Evolutionary conservation across 92 coral and sea anemone species (phyloP), one percentile per base, ranked within the genome.

Genomic region (Zoanthus solanderi): DNA sequence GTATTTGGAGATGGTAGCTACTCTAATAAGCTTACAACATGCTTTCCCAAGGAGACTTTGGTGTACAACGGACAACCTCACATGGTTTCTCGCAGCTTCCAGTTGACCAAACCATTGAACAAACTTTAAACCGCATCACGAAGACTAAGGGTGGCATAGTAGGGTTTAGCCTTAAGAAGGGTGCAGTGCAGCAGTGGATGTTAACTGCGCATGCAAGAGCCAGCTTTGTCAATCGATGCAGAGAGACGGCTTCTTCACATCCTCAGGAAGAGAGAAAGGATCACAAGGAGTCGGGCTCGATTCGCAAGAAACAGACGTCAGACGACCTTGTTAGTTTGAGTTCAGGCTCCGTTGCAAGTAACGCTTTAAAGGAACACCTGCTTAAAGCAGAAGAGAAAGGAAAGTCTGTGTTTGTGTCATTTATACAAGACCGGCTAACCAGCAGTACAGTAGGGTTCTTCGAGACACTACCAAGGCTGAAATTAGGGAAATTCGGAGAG

Each of bases 171-270:
- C 89, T 94, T 9, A 82, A 67, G 53, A 91, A 87, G 84, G 83
- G 75, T 73, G 94, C 93, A 67, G 96, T 91, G 10, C 94, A 92
- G 67, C 88, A 90, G 48, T 93, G 96, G 96, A 79, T 91, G 68
- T 17, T 93, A 11, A 94, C 96, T 14, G 92, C 94, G 11, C 96
- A 94, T 60, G 61, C 94, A 83, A 57, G 93, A 13, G 93, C 96
- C 58, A 79, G 79, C 23, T 91, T 89, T 77, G 88, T 94, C 14
- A 90, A 94, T 87, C 83, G 75, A 71, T 91, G 89, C 71, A 77
- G 94, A 77, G 88, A 63, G 50, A 87, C 89, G 93, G 81, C 90
- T 4, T 32, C 42, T 71, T 71, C 75, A 15, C 81, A 14, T 71
- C 77, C 81, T 56, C 63, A 72, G 84, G 8, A 47, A 18, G 85